Evolutionary conservation across 2,888 invertebrate species (phyloP), one percentile per base, ranked within the genome.

Genomic region (Nezara viridula): DNA sequence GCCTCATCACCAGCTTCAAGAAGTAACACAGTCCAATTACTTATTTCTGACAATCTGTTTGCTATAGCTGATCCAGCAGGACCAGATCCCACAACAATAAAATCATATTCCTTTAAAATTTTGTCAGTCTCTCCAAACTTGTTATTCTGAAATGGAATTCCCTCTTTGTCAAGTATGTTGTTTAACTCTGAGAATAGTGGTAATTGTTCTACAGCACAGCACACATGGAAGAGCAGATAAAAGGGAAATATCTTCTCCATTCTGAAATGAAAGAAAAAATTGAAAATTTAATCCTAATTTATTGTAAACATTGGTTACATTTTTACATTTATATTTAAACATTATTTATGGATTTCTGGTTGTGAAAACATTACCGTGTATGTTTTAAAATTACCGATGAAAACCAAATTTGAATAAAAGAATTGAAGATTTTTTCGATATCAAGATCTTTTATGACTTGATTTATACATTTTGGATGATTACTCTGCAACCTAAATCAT

Each of bases 1-100:
- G 97, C 97, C 91, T 96, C 96, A 52, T 94, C 95, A 32, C 97
- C 97, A 0, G 96, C 96, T 93, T 97, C 97, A 91, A 97, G 92
- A 0, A 97, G 93, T 47, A 97, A 92, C 0, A 97, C 95, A 32
- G 94, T 94, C 94, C 96, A 96, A 66, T 95, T 92, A 6, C 93
- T 92, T 85, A 95, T 94, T 94, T 97, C 97, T 55, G 95, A 95
- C 24, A 97, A 93, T 52, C 97, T 94, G 92, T 96, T 97, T 10
- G 97, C 96, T 89, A 97, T 92, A 0, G 97, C 97, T 77, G 96
- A 95, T 27, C 91, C 91, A 14, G 91, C 90, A n/a, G 92, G 93
- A 24, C 95, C 95, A 0, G 94, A 94, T 1, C 95, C 95, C 52
- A 95, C 93, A 50, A 95, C 93, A 24, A 95, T 93, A 91, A 95